Evolutionary conservation across 2,888 invertebrate species (phyloP).

Genomic region (Ophion obscuratus): DNA sequence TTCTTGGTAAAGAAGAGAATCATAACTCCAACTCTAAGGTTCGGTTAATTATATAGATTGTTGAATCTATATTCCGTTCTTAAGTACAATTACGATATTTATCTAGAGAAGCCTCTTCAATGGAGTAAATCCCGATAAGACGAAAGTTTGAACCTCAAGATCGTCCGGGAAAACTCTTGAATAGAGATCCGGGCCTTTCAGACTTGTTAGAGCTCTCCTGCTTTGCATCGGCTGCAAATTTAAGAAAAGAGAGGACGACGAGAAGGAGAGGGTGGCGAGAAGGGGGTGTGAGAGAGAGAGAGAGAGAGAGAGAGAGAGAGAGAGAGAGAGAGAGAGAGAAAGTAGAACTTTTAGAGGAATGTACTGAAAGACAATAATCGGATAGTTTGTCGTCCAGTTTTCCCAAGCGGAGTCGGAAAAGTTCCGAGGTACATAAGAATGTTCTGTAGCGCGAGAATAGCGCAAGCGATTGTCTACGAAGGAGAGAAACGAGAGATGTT

Average conservation of each 20-base stretch:
- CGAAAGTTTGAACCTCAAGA: constrained; percentile 45
- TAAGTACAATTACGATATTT: constrained; percentile 39
- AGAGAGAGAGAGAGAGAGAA: neutral
- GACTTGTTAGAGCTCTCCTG: constrained; percentile 29
- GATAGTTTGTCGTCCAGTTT: constrained; percentile 58
- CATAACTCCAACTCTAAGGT: neutral
- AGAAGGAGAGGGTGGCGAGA: neutral
- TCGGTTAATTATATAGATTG: constrained; percentile 17
- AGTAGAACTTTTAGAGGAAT: constrained; percentile 26
- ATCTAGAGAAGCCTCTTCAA: constrained; percentile 20
- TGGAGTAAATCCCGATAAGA: constrained; percentile 26
- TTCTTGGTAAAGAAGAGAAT: neutral
- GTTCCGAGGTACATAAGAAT: constrained; percentile 38
- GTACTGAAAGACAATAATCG: constrained; percentile 53
- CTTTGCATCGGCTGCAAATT: constrained; percentile 38
- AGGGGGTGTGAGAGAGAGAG: neutral
- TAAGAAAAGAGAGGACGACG: neutral
- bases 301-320: neutral
- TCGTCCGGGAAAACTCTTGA: constrained; percentile 31
- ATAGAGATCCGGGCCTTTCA: constrained; percentile 21
- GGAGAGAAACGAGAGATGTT: neutral
- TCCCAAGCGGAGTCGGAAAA: constrained; percentile 43
- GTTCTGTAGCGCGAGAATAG: neutral
- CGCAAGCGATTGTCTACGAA: neutral
- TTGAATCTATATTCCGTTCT: constrained; percentile 15